A percentile compares a stretch with the other conserved stretches of the same genome.
phyloP scores from a whole-genome alignment of 2,888 invertebrate genomes.

The Syrista parreyssii region DNA sequence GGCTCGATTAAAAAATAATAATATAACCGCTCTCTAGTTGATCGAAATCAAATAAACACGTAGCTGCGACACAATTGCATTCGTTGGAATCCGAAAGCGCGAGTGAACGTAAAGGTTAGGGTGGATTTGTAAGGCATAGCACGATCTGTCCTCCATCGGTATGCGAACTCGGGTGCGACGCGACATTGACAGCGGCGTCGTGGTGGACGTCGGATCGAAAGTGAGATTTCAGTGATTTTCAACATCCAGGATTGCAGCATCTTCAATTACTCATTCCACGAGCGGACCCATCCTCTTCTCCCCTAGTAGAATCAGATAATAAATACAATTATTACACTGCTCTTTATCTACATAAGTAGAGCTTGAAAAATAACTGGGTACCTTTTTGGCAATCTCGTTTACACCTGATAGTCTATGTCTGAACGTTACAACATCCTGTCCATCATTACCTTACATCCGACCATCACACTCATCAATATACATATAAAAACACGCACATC shows the following conservation, averaged over 20 bases:
- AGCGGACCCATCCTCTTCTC: background rate
- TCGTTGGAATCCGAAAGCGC: conserved; percentile 19
- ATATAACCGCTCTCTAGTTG: background rate
- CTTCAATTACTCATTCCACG: background rate
- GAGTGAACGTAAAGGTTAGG: conserved; percentile 32
- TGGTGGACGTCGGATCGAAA: conserved; percentile 16
- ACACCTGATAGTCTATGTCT: no score
- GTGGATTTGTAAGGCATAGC: conserved; percentile 29
- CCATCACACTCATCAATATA: no score
- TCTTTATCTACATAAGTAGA: no score
- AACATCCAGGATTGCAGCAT: background rate
- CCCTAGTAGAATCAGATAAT: no score
- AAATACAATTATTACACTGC: no score
- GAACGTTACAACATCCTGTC: no score
- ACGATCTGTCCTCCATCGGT: conserved; percentile 45
- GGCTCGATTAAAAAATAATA: no score
- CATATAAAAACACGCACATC: no score
- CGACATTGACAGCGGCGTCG: conserved; percentile 29
- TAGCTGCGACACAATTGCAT: background rate
- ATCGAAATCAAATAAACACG: background rate
- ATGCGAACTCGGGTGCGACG: conserved; percentile 28
- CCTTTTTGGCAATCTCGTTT: no score
- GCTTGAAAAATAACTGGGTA: no score
- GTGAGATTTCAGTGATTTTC: conserved; percentile 21
- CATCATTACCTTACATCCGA: no score